These are phyloP conservation scores for Magallana gigas DNA, from an alignment of 1,140 invertebrate genomes.

Conservation along the genomic window DNA sequence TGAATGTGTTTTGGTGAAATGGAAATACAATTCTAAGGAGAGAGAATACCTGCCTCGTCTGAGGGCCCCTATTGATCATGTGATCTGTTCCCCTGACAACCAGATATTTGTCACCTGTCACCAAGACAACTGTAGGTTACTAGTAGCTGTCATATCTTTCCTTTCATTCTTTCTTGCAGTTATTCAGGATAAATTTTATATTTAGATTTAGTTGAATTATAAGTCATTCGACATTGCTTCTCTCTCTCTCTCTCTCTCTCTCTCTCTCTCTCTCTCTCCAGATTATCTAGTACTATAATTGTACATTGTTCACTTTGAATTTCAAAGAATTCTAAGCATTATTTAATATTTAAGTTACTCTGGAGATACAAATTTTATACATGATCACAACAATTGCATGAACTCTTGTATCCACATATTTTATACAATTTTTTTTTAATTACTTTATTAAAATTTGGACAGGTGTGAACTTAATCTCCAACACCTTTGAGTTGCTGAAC, in stretches of 20 bases:
- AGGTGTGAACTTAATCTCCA: conserved; percentile 84
- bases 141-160: not conserved
- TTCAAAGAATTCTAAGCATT: too few species aligned
- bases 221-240: not conserved
- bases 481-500: conserved; percentile 82
- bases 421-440: too few species aligned
- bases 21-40: conserved; percentile 81
- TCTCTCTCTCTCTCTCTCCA: too few species aligned
- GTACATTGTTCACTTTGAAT: too few species aligned
- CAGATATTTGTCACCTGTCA: conserved; percentile 85
- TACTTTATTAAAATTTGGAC: not conserved
- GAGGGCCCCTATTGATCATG: conserved; percentile 84
- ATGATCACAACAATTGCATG: too few species aligned
- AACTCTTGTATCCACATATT: too few species aligned
- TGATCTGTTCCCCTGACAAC: conserved; percentile 85
- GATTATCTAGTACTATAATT: too few species aligned
- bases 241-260: not conserved
- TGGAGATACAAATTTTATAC: too few species aligned
- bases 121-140: conserved; percentile 81
- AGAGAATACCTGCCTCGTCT: conserved; percentile 87
- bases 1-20: conserved; percentile 90
- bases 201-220: too few species aligned
- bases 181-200: too few species aligned
- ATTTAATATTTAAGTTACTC: too few species aligned
- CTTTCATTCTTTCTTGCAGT: not conserved